Base-by-base conservation (phyloP, 2,797 vertebrate genomes). In the Acanthiza pusilla region DNA sequence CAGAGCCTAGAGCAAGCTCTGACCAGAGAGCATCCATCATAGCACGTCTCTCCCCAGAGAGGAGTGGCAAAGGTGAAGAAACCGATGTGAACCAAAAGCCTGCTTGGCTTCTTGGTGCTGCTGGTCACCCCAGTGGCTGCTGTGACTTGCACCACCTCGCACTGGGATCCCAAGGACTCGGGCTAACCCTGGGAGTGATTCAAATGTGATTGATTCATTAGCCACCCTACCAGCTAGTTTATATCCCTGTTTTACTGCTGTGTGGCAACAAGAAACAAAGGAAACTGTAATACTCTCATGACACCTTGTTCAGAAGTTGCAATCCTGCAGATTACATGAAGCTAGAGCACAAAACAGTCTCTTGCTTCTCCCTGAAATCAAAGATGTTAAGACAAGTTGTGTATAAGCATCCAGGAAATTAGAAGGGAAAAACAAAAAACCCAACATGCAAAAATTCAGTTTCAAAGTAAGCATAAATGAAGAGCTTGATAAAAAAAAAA, bases 61-160 rank as follows among this genome's bases (percentile, higher is more conserved):
- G 5, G 10, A 16, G 11, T 13, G 18, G 25, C 19, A 66, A 81
- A 76, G 21, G 16, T 11, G 7, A 85, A 71, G 45, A 38, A 63
- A 27, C 7, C 11, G 1, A 4, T 4, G 9, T 18, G 60, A 92
- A 55, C 25, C 43, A 51, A 68, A 82, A 13, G 4, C 26, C 45
- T 1, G 0, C 27, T 50, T 0, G 14, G 23, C 34, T 78, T 50
- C 51, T 51, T 15, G 2, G 72, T 0, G 5, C 65, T 36, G 10
- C 32, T 57, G 0, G 0, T 32, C 51, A 14, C 11, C 10, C 13
- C 23, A 10, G 43, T 13, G 40, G 58, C 62, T 15, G 12, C 70
- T 43, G 34, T 16, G 40, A 61, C 50, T 85, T 26, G 20, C 3
- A 15, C 18, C 34, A 50, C 8, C 17, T 63, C 0, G 0, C 32